These are phyloP conservation scores for Atrichornis clamosus DNA, from an alignment of 2,113 vertebrate genomes.

Conservation along the genomic window DNA sequence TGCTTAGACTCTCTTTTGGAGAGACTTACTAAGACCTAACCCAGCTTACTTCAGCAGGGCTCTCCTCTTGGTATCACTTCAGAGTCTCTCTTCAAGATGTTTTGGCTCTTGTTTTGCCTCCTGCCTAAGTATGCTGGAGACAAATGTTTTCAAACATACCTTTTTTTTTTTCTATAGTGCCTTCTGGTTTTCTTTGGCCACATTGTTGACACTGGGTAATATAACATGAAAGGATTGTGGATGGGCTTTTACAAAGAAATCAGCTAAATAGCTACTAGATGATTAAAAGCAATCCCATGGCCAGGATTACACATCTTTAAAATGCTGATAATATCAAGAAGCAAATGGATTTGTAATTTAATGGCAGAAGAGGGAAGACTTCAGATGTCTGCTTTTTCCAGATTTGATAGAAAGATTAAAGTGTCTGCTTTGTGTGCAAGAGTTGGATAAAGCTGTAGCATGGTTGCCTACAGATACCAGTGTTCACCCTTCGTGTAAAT, in stretches of 20 bases:
- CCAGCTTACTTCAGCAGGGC: background rate
- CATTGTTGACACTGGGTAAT: conserved; percentile 48
- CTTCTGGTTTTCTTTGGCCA: conserved; percentile 32
- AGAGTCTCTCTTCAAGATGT: background rate
- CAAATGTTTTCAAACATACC: background rate
- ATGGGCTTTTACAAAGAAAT: conserved; percentile 74
- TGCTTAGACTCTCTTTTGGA: background rate
- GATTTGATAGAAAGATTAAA: conserved; percentile 34
- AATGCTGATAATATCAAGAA: conserved; percentile 46
- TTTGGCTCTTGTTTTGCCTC: background rate
- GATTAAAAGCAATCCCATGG: conserved; percentile 56
- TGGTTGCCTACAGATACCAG: background rate
- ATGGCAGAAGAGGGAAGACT: background rate
- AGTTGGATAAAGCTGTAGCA: background rate
- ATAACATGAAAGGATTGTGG: conserved; percentile 55
- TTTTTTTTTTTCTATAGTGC: background rate
- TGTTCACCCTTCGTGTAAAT: background rate
- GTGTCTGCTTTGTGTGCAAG: background rate
- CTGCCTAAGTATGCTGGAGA: background rate
- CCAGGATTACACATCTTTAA: conserved; percentile 36
- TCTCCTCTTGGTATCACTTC: background rate
- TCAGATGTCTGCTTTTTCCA: background rate
- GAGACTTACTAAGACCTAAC: background rate
- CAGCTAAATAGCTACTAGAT: conserved; percentile 30
- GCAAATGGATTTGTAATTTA: conserved; percentile 51